Base-by-base conservation (phyloP, 2,113 vertebrate genomes). In the Bufo gargarizans region DNA sequence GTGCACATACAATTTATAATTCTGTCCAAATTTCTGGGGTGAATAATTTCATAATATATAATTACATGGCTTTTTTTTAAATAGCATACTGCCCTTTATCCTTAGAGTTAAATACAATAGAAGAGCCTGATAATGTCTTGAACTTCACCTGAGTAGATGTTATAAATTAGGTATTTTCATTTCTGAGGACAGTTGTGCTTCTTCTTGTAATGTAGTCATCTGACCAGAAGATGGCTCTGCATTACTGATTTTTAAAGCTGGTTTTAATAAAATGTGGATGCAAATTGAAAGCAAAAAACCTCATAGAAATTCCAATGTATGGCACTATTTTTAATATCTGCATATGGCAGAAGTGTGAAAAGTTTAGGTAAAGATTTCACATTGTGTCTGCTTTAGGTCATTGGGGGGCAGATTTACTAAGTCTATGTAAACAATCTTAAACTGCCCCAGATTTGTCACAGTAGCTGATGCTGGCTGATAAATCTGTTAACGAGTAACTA, bases 181-280 rank as follows among this genome's bases (percentile, higher is more conserved):
- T 33, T 33, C 33, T 33, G 33, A 33, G 33, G 33, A 33, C 33
- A 33, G 33, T 33, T 69, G 19, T 7, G 33, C 33, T 14, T 71
- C 4, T 91, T 72, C 50, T 67, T 13, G 47, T 12, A 33, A 45
- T 72, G 33, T 79, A 63, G 47, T 17, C 1, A 3, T 53, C 9
- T 71, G 80, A 47, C 55, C 65, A 89, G 47, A 86, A 86, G 67
- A 86, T 69, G 22, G 19, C 90, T 85, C 71, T 82, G 55, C 83
- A 47, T 71, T 84, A 4, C 78, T 3, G 22, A 0, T 67, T 72
- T 81, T 9, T 14, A 8, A 59, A 82, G 16, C 11, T 58, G 33
- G 13, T 8, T 43, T 16, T 7, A 45, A 19, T 43, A 81, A 45
- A 81, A n/a, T 43, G 49, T 56, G 16, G 56, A 59, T 22, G 19